These are phyloP conservation scores for Pachymerium ferrugineum DNA, from an alignment of 2,888 invertebrate genomes.

Conservation along the genomic window DNA sequence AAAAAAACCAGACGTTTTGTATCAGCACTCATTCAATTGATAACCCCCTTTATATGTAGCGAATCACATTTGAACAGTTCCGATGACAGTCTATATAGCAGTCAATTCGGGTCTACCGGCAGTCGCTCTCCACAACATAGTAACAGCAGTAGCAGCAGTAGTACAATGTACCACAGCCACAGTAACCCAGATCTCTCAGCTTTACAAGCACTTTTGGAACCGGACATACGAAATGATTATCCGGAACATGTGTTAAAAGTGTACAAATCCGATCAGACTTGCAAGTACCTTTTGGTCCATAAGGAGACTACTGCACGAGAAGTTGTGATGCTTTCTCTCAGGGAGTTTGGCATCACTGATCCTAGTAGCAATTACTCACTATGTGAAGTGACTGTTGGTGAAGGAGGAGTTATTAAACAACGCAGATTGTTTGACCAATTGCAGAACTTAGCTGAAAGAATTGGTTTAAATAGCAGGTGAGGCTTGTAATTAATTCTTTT, in stretches of 20 bases:
- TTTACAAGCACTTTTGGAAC: slow-evolving; percentile 38
- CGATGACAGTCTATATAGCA: slow-evolving; percentile 40
- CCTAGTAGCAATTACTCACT: slow-evolving; percentile 86
- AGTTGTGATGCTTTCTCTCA: slow-evolving; percentile 93
- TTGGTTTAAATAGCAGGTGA: slow-evolving; percentile 61
- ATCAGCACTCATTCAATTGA: no score
- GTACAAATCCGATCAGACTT: slow-evolving; percentile 93
- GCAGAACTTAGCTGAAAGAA: slow-evolving; percentile 91
- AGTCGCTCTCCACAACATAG: slow-evolving; percentile 36
- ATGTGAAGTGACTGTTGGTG: slow-evolving; percentile 93
- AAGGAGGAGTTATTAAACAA: slow-evolving; percentile 93
- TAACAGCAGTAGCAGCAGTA: slow-evolving; percentile 38
- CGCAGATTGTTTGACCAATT: slow-evolving; percentile 88
- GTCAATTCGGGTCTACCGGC: slow-evolving; percentile 34
- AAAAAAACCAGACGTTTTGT: no score
- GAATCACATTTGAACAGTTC: slow-evolving; percentile 41
- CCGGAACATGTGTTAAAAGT: slow-evolving; percentile 94
- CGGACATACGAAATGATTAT: slow-evolving; percentile 59
- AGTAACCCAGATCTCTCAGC: slow-evolving; percentile 73
- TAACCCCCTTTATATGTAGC: slow-evolving; percentile 38
- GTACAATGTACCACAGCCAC: slow-evolving; percentile 74
- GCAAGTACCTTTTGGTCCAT: slow-evolving; percentile 92
- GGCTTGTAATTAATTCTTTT: background rate
- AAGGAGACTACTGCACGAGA: slow-evolving; percentile 67
- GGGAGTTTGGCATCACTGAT: slow-evolving; percentile 92